Evolutionary conservation across 2,797 vertebrate species (phyloP), one percentile per base, ranked within the genome.

Genomic region (Iguana delicatissima): DNA sequence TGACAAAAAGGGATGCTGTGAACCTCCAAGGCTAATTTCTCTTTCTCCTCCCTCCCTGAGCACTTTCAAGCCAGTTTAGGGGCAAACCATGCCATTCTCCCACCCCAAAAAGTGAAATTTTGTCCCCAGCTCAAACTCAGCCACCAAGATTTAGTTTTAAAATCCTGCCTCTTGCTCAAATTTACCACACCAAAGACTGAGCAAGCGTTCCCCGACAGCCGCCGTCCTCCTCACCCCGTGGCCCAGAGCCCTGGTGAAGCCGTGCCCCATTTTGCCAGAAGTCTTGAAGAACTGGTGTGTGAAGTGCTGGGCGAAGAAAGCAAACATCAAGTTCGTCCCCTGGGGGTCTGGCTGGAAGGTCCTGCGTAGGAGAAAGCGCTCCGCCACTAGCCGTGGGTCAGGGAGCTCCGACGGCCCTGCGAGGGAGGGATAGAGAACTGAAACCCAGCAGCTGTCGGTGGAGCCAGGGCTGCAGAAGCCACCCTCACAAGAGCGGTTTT

Each of bases 241-340:
- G 74, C 98, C 98, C 69, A 99, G 95, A 0, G 97, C 98, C 93
- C 98, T 98, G 91, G 98, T 99, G 94, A 99, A 99, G 76, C 98
- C 98, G 0, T 95, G 97, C 0, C 98, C 96, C 97, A 97, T 96
- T 74, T 97, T 96, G 89, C 98, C 98, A 0, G 98, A 96, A 0
- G 98, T 99, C 96, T 98, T 99, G 96, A 99, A 99, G 95, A 99
- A 99, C 97, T 99, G 99, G 94, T 99, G 99, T 0, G 99, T 99
- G 96, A 99, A 99, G 93, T 99, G 99, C 94, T 99, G 99, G 77
- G 99, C 99, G 12, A 99, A 99, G 96, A 99, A 99, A 85, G 98
- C 98, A 89, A 99, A 99, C 98, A 99, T 98, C 94, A 99, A 84
- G 93, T 99, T 99, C 93, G 98, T 96, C 88, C 98, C 98, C 92